A percentile compares a stretch with the other conserved stretches of the same genome.
Conservation (phyloP, 2,113 vertebrate genomes). For the Formicarius rufipectus region DNA sequence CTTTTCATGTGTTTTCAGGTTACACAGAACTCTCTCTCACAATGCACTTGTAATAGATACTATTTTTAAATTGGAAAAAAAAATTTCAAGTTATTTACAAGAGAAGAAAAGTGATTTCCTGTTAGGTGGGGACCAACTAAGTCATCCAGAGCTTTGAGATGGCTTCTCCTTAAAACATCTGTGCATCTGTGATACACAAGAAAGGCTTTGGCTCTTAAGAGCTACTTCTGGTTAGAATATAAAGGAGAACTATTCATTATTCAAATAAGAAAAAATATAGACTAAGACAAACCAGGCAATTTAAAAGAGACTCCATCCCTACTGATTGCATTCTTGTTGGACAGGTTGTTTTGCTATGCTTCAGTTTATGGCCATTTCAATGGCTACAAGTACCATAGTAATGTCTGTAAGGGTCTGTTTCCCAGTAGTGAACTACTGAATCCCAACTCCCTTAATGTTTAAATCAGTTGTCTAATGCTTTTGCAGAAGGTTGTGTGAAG, state of each 20-base stretch:
- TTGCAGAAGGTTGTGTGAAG: neutral
- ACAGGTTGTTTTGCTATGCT: neutral
- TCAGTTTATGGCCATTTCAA: neutral
- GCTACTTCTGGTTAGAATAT: neutral
- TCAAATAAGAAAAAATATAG: neutral
- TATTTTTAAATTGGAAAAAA: neutral
- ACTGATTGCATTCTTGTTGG: neutral
- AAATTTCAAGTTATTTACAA: neutral
- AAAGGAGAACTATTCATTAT: neutral
- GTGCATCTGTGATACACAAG: neutral
- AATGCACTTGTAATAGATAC: neutral
- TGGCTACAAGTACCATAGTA: neutral
- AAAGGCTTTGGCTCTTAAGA: neutral
- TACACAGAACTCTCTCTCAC: accelerated
- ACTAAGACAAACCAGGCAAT: neutral
- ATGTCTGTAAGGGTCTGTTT: neutral
- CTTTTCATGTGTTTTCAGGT: neutral
- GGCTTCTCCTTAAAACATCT: neutral
- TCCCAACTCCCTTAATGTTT: neutral
- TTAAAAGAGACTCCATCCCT: neutral
- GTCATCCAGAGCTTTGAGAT: neutral
- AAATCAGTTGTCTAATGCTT: neutral
- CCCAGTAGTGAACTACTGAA: neutral
- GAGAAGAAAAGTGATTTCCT: neutral
- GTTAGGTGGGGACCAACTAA: neutral